Base-by-base conservation (phyloP, 2,888 invertebrate genomes). In the Leptarthrus brevirostris region DNA sequence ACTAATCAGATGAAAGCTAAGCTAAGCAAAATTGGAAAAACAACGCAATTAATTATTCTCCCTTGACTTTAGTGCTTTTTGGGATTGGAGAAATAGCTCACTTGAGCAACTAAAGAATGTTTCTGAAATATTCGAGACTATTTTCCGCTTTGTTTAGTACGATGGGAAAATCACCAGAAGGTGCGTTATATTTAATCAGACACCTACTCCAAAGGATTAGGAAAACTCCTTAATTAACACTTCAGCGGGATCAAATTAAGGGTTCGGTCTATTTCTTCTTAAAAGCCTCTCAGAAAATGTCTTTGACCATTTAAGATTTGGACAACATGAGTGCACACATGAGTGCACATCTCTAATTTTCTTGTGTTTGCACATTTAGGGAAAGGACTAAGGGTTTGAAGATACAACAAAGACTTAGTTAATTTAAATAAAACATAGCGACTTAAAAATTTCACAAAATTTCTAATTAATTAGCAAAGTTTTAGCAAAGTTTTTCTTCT, bases 141-240 rank as follows among this genome's bases (percentile, higher is more conserved):
- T n/a, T 40, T 12, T n/a, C n/a, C 40, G 3, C 12, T 40, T n/a
- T 40, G 49, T 81, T 72, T n/a, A n/a, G n/a, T n/a, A 81, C 81
- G 26, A 81, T 81, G 0, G 79, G 80, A 56, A 79, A 80, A 61
- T 79, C 78, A 24, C 79, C 81, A 1, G 77, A 78, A 1, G 76
- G 77, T 73, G 86, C 87, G 20, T 18, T 16, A 49, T 49, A 49
- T 49, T 49, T 49, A 49, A 49, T 20, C 12, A 49, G 18, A 49
- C 49, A 20, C 49, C 49, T 49, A 20, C 49, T 20, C 49, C 18
- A 49, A 20, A 49, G 49, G 49, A 49, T 49, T 49, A 49, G 16
- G 5, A 12, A 49, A 49, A 49, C 18, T 12, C 49, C 49, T 40
- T 40, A 49, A 49, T 49, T 49, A 49, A 49, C 20, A 49, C 49